Conservation (phyloP, 2,888 invertebrate genomes). For the Sarcophaga rosellei region DNA sequence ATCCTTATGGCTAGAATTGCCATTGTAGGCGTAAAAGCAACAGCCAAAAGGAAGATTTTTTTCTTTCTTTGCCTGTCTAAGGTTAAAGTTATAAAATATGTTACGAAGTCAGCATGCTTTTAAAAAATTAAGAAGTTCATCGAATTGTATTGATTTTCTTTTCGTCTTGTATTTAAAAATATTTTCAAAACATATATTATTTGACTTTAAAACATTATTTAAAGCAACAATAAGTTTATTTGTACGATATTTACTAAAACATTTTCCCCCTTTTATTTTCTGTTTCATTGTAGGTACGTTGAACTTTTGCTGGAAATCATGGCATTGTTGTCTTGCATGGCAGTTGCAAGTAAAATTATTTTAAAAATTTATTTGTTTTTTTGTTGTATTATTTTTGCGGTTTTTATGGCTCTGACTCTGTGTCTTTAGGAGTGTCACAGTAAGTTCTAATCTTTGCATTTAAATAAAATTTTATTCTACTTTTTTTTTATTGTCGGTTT, state of each 20-base stretch:
- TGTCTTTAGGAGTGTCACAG: constrained; percentile 35
- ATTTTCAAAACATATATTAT: too few species aligned
- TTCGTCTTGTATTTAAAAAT: too few species aligned
- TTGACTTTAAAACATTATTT: too few species aligned
- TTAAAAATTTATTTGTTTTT: constrained; percentile 30
- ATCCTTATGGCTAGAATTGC: constrained; percentile 39
- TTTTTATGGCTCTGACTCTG: constrained; percentile 40
- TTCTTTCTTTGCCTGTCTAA: too few species aligned
- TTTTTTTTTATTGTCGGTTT: neutral
- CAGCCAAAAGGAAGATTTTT: neutral
- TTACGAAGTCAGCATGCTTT: too few species aligned
- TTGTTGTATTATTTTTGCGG: neutral
- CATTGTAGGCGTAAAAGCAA: neutral
- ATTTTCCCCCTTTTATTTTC: constrained; percentile 6
- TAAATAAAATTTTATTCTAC: neutral
- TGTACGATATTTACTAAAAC: neutral
- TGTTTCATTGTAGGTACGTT: constrained; percentile 45
- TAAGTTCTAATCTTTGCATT: constrained; percentile 29
- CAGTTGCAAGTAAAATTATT: neutral
- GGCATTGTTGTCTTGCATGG: neutral
- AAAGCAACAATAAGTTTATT: neutral
- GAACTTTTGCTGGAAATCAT: neutral
- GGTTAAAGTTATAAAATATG: too few species aligned
- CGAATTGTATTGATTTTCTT: too few species aligned
- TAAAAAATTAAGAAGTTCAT: too few species aligned